Evolutionary conservation across 2,888 invertebrate genomes (phyloP), one percentile per base, ranked within the genome.

Genomic region (Ischnus inquisitorius): DNA sequence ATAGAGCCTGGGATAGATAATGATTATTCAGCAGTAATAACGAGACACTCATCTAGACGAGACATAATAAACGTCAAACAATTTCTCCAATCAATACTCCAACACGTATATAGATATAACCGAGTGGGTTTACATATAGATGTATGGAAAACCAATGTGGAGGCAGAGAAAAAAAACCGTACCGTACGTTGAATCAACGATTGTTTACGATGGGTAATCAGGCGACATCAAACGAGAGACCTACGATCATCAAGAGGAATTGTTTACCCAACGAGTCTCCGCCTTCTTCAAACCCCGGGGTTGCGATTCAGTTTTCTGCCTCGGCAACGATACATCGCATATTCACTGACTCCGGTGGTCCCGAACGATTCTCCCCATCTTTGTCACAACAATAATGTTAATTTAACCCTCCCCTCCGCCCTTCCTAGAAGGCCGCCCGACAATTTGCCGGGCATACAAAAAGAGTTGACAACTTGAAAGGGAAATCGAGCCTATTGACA

Each of bases 401-500:
- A 93, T 93, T 93, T 92, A 93, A 91, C 89, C 90, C 88, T 88
- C 78, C 77, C 87, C 82, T 67, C n/a, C 46, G 68, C 60, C 74
- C 43, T 39, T 78, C 12, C 67, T n/a, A n/a, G 74, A 64, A 57
- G 64, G 65, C 64, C 12, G 57, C 76, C 79, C 91, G 91, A 92
- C 92, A 93, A 93, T 93, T 93, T 93, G 91, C 91, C 92, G 87
- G 89, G 90, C 90, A 93, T 89, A 93, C 92, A 93, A 93, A 93
- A 93, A 93, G 93, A 93, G 93, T 93, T 93, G 93, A 92, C 92
- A 93, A 93, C 92, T 93, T 93, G 93, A 93, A 93, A 93, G 93
- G 93, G 93, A 93, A 93, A 93, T 93, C 91, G 93, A 93, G 93
- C 92, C 93, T 93, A 93, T 93, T 93, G 93, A 93, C 93, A 93